These are phyloP conservation scores for Megaceryle alcyon DNA, from an alignment of 2,797 vertebrate genomes.

Conservation along the genomic window DNA sequence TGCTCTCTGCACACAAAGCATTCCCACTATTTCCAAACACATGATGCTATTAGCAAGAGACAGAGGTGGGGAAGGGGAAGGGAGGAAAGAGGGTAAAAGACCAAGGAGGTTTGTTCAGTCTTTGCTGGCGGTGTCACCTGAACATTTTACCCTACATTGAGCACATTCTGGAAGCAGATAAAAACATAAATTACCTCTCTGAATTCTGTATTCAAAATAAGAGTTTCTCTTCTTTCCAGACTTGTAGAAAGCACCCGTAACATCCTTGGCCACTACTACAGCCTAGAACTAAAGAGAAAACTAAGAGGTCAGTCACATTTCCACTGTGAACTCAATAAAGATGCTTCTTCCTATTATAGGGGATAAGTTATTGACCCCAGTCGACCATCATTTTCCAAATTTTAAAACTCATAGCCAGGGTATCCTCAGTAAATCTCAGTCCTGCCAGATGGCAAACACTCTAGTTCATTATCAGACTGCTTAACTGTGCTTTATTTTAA, in stretches of 20 bases:
- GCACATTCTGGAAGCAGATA: background rate
- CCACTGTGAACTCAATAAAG: background rate
- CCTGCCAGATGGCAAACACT: background rate
- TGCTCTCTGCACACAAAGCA: background rate
- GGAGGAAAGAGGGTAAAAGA: background rate
- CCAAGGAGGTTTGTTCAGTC: background rate
- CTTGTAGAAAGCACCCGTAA: background rate
- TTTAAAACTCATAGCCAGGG: background rate
- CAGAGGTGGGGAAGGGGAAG: no score
- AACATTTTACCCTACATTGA: background rate
- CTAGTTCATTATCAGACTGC: background rate
- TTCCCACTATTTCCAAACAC: background rate
- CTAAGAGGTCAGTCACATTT: background rate
- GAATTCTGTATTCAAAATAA: background rate
- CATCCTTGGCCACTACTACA: background rate
- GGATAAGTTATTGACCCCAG: background rate
- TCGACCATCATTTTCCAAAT: background rate
- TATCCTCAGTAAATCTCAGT: background rate
- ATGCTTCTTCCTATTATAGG: background rate
- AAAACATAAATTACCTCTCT: background rate
- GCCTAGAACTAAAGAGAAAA: background rate
- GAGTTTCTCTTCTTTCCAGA: background rate
- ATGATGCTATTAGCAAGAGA: background rate
- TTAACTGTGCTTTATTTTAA: slow-evolving; percentile 24
- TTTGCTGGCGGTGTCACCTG: background rate